Base-by-base conservation (phyloP, 92 coral and sea anemone genomes). In the Muricea muricata region DNA sequence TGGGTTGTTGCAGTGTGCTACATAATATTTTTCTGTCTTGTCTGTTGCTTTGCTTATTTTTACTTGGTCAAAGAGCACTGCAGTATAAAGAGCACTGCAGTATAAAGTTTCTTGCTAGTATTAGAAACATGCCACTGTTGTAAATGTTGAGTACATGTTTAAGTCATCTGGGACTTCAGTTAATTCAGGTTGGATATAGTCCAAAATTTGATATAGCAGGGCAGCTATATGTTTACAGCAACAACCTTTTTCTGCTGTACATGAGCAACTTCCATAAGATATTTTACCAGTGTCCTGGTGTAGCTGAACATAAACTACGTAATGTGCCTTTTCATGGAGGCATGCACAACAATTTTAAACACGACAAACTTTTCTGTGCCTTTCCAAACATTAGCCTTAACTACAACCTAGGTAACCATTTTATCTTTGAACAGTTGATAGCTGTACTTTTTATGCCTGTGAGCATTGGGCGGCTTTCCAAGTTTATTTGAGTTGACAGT, bases 131-230 rank as follows among this genome's bases (percentile, higher is more conserved):
- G 68, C 85, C 85, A 80, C 54, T 80, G 72, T 63, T 80, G 85
- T 34, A 80, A 52, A 40, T 15, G 50, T 40, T 80, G 57, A 25
- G 85, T 80, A 41, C 75, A 80, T n/a, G 85, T 56, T n/a, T 70
- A 58, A 23, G 30, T 80, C 85, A 50, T 78, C 73, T 78, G 84
- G 84, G 46, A 78, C 69, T 54, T 79, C 84, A 26, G 75, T 57
- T 35, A 65, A 70, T 40, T 80, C 61, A 39, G 65, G 76, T 80
- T 80, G 70, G 29, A 60, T 63, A 48, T 79, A 60, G 45, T 80
- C 76, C 23, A 80, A 25, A 63, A 80, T 60, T 80, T 63, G 76
- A 80, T 61, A 80, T 65, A 80, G 35, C 33, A 65, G 48, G 29
- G 84, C 84, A 10, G 26, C 30, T 13, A 32, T 17, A 26, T 78